phyloP scores from a whole-genome alignment of 1,140 invertebrate genomes.

The Dufourea novaeangliae region DNA sequence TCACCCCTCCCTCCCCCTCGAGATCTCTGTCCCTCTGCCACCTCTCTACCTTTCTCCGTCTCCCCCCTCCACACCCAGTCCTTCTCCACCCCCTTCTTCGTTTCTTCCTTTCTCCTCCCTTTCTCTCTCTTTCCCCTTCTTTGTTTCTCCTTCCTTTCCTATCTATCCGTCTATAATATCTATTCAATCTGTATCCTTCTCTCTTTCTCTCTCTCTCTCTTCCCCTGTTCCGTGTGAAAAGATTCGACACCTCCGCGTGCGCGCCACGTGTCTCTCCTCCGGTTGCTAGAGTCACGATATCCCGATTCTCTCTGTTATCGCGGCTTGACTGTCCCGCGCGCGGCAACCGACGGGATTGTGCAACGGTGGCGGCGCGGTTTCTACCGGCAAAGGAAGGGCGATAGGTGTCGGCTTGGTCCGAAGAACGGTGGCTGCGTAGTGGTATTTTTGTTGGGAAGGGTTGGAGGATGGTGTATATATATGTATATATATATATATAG shows the following conservation, averaged over 20 bases:
- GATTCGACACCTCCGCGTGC: constrained; percentile 62
- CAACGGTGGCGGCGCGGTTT: not conserved
- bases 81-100: constrained; percentile 29
- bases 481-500: no score
- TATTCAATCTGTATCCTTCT: constrained; percentile 34
- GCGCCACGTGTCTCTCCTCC: constrained; percentile 72
- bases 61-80: constrained; percentile 22
- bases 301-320: not conserved
- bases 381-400: not conserved
- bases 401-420: constrained; percentile 14
- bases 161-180: constrained; percentile 41
- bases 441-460: constrained; percentile 28
- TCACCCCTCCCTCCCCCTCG: constrained; percentile 52
- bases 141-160: constrained; percentile 35
- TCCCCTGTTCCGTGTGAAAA: not conserved
- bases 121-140: constrained; percentile 32
- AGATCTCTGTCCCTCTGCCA: constrained; percentile 54
- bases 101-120: constrained; percentile 9
- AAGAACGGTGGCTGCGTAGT: constrained; percentile 8
- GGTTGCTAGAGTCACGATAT: constrained; percentile 12
- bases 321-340: constrained; percentile 1
- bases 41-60: constrained; percentile 51
- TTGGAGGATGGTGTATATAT: constrained; percentile 8
- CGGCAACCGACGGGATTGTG: not conserved
- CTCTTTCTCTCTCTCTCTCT: not conserved